Conservation (phyloP, 92 coral and sea anemone species). For the Parazoanthus darwini region DNA sequence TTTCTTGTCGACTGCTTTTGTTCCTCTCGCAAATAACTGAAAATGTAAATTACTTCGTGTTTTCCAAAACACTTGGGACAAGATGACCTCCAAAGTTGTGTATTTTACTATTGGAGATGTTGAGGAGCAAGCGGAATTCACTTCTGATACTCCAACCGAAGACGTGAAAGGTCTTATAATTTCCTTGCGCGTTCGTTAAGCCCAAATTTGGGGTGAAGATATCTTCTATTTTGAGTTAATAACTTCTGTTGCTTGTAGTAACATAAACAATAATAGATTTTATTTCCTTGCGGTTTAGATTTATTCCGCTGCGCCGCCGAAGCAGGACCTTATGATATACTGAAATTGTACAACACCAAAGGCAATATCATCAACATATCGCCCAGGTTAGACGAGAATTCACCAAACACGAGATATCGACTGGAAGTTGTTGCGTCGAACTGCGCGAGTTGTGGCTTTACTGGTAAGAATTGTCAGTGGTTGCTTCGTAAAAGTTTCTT, state of each 20-base stretch:
- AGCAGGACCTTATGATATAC: conserved; percentile 83
- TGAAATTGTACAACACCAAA: conserved; percentile 81
- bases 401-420: conserved; percentile 76
- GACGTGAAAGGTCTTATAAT: conserved; percentile 73
- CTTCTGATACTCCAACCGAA: conserved; percentile 72
- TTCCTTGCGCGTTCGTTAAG: neutral
- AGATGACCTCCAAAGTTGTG: conserved; percentile 83
- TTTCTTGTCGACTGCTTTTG: neutral
- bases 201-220: neutral
- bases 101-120: conserved; percentile 83
- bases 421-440: conserved; percentile 85
- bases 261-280: neutral
- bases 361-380: conserved; percentile 85
- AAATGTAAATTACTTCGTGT: conserved; percentile 40
- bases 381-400: conserved; percentile 68
- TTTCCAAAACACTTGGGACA: conserved; percentile 13
- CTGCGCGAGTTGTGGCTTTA: conserved; percentile 81
- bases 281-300: conserved; percentile 43
- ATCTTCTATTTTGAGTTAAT: neutral
- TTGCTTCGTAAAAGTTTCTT: neutral
- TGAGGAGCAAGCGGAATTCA: conserved; percentile 82
- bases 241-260: conserved; percentile 19
- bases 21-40: conserved; percentile 30
- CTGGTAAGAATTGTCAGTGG: conserved; percentile 53
- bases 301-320: conserved; percentile 89